Conservation (phyloP, 2,113 vertebrate species). For the Sus scrofa region DNA sequence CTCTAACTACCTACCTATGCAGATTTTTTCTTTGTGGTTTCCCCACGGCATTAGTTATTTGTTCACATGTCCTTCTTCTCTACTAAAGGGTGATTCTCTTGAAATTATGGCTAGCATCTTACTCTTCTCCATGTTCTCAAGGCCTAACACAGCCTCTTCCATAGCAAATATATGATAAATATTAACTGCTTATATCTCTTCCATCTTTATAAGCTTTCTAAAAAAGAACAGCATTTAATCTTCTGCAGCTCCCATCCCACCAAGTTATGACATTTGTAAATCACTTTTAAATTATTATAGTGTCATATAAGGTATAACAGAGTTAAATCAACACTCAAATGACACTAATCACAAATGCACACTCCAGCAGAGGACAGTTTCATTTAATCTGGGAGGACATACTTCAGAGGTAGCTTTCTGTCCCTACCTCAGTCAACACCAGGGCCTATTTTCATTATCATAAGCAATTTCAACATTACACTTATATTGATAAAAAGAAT, state of each 20-base stretch:
- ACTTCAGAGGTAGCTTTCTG: background rate
- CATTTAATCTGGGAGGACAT: background rate
- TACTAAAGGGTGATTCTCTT: background rate
- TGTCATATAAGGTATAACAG: background rate
- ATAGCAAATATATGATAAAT: background rate
- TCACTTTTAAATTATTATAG: background rate
- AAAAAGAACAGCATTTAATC: background rate
- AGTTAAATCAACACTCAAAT: background rate
- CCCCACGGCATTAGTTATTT: background rate
- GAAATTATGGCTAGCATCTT: background rate
- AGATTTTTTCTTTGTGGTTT: background rate
- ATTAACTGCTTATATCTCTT: background rate
- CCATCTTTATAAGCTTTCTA: background rate
- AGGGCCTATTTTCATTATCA: background rate
- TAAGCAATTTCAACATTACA: background rate
- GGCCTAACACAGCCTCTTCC: background rate
- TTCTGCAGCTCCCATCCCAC: background rate
- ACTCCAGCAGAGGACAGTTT: background rate
- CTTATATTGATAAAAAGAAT: background rate
- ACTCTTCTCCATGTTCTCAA: background rate
- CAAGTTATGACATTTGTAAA: background rate
- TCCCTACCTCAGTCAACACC: background rate
- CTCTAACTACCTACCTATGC: background rate
- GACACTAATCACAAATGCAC: background rate
- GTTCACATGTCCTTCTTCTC: background rate